A percentile compares a stretch with the other conserved stretches of the same genome.
Conservation (phyloP, 2,797 vertebrate genomes). For the Pagetopsis macropterus region DNA sequence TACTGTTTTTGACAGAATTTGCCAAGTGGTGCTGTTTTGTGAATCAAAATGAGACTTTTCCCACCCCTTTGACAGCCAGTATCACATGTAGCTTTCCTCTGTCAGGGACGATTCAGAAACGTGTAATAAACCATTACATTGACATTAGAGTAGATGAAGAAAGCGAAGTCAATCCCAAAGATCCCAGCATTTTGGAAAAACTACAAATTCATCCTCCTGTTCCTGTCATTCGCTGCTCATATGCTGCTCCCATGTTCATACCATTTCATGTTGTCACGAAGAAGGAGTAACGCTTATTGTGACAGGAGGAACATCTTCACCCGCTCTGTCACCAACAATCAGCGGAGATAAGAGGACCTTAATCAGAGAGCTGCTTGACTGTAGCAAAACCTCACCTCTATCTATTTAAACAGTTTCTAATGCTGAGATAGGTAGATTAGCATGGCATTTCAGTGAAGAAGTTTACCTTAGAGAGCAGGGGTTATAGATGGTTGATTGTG, state of each 20-base stretch:
- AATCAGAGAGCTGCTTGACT: conserved; percentile 60
- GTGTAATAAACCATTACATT: conserved; percentile 1
- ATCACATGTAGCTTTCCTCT: conserved; percentile 5
- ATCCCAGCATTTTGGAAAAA: neutral
- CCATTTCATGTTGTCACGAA: conserved; percentile 36
- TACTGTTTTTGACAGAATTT: neutral
- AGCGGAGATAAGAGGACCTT: conserved; percentile 37
- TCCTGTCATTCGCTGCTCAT: conserved; percentile 18
- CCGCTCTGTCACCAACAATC: conserved; percentile 58
- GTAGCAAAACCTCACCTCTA: conserved; percentile 48
- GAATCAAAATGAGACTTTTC: conserved; percentile 20
- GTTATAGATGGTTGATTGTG: neutral
- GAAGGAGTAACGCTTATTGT: conserved; percentile 41
- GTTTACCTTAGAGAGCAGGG: conserved; percentile 26
- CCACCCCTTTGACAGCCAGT: conserved; percentile 6
- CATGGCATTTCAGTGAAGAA: conserved; percentile 27
- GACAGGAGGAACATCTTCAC: conserved; percentile 58
- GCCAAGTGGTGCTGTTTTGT: conserved; percentile 23
- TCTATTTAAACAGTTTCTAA: conserved; percentile 40
- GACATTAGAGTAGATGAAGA: neutral
- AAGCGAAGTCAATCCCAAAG: neutral
- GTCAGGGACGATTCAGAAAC: conserved; percentile 2
- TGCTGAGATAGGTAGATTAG: conserved; percentile 23
- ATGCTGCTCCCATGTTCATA: conserved; percentile 10
- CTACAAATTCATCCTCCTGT: neutral